Base-by-base conservation (phyloP, 2,113 vertebrate species). In the Dunckerocampus dactyliophorus region DNA sequence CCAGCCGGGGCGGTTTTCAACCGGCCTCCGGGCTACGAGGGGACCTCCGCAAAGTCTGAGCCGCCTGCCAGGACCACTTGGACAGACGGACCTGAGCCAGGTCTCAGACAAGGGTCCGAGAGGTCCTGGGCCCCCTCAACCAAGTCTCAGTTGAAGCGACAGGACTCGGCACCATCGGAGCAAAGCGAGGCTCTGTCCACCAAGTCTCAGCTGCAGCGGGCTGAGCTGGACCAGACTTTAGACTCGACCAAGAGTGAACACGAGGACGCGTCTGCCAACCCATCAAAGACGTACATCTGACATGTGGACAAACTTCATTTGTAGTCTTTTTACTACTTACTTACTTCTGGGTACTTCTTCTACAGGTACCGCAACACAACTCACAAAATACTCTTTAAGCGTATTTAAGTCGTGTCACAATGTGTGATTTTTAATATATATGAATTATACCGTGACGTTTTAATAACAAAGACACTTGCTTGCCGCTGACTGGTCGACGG, bases 241-340 rank as follows among this genome's bases (percentile, higher is more conserved):
- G 59, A 62, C 5, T 45, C 53, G 15, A 37, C 5, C 0, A 12
- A 55, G 46, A 75, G 67, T 50, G 70, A 77, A 1, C 62, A 54
- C 17, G 79, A 81, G 5, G 78, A 76, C 0, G 2, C 3, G 2
- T 67, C 76, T 7, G 31, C 15, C 22, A 71, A 83, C 20, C 69
- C 77, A 52, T 47, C 68, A 0, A 87, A 59, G 65, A 88, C 89
- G 43, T 90, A 89, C 67, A 22, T 91, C 55, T 86, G 47, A 84
- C 5, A 21, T 79, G 54, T 3, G 22, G n/a, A 11, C 19, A 10
- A 49, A 49, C 48, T 22, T 21, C 2, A 15, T n/a, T 21, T 13
- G 19, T 12, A 9, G 19, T 49, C 12, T 49, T 49, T 10, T 11
- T 49, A 8, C 39, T 14, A 12, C 39, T 14, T 43, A 3, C 9